A percentile compares a stretch with the other conserved stretches of the same genome.
phyloP scores from a whole-genome alignment of 2,113 vertebrate species.

The Sitta europaea region DNA sequence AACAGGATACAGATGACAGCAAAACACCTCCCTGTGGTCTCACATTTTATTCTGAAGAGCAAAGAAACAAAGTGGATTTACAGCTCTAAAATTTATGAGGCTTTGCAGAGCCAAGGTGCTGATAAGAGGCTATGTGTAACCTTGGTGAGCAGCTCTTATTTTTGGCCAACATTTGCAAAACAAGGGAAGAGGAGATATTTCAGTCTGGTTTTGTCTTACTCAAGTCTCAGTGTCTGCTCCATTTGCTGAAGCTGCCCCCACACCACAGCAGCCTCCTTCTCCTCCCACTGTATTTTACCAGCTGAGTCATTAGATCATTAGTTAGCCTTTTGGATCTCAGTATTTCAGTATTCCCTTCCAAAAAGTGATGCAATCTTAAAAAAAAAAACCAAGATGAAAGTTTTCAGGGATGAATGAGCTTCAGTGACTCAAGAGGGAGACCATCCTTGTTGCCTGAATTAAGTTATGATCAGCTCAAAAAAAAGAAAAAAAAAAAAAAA shows the following conservation, averaged over 20 bases:
- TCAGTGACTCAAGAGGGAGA: neutral
- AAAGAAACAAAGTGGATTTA: neutral
- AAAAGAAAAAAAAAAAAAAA: neutral
- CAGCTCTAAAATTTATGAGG: neutral
- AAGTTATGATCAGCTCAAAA: conserved; percentile 44
- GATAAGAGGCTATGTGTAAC: neutral
- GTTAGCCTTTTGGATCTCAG: neutral
- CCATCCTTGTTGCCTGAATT: neutral
- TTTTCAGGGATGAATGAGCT: neutral
- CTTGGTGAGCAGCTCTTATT: neutral
- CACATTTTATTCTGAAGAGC: neutral
- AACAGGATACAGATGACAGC: conserved; percentile 23
- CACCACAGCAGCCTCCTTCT: neutral
- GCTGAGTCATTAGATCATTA: neutral
- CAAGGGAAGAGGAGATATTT: neutral
- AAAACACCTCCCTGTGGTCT: neutral
- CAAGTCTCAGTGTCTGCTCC: neutral
- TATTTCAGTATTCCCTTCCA: neutral
- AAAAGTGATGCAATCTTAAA: neutral
- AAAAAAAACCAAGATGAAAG: neutral
- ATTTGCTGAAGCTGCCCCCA: neutral
- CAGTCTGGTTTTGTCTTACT: neutral
- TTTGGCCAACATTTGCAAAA: neutral
- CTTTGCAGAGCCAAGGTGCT: neutral
- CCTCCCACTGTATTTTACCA: neutral